Percentiles rank a stretch among this genome's conserved stretches.
Evolutionary conservation across 2,113 vertebrate genomes (phyloP).

Genomic region (Burhinus oedicnemus): DNA sequence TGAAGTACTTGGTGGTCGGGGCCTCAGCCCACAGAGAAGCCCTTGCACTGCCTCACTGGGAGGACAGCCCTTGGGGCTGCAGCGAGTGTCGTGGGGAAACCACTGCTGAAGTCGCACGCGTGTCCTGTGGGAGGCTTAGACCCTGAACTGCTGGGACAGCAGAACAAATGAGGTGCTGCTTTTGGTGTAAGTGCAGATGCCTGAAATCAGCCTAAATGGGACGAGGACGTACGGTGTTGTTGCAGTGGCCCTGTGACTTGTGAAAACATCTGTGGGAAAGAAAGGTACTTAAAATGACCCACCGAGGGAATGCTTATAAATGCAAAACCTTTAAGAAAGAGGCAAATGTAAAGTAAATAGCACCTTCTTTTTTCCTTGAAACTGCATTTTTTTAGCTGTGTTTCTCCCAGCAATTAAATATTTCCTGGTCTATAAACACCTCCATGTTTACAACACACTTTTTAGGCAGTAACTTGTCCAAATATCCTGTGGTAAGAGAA

Average conservation of each 20-base stretch:
- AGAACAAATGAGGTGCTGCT: not conserved
- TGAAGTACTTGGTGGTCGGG: not conserved
- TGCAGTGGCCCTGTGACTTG: not conserved
- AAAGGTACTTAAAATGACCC: not conserved
- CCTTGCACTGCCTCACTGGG: not conserved
- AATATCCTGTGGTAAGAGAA: conserved; percentile 38
- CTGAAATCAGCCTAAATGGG: not conserved
- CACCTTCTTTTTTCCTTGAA: not conserved
- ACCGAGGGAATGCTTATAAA: not conserved
- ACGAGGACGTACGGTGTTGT: not conserved
- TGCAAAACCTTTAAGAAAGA: not conserved
- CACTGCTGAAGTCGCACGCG: not conserved
- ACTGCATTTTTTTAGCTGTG: not conserved
- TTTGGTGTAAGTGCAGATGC: not conserved
- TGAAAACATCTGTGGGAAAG: not conserved
- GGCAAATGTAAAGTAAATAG: not conserved
- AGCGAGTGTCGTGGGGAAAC: fast-evolving
- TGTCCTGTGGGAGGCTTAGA: not conserved
- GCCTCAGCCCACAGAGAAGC: not conserved
- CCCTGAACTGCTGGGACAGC: not conserved
- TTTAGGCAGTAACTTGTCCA: conserved; percentile 5
- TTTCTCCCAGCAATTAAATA: conserved; percentile 9
- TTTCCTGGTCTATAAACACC: conserved; percentile 46
- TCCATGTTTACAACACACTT: not conserved
- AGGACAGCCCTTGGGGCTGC: not conserved